Conservation (phyloP, 2,797 vertebrate genomes). For the Rhinatrema bivittatum region DNA sequence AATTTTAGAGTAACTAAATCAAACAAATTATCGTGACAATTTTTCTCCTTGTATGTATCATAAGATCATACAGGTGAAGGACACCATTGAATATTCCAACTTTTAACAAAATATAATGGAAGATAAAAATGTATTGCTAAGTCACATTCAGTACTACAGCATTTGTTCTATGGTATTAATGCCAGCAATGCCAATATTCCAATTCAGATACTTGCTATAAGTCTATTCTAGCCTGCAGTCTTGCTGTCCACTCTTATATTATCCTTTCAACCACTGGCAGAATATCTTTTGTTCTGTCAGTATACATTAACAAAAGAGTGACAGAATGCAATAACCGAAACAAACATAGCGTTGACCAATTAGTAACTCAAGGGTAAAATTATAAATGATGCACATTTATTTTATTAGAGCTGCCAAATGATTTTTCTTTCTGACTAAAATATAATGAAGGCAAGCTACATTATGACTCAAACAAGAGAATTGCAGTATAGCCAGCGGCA, state of each 20-base stretch:
- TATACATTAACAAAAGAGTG: not conserved
- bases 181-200: too few relatives aligned
- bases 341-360: conserved; percentile 2
- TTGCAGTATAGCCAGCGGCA: conserved; percentile 18
- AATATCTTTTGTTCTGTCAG: conserved; percentile 9
- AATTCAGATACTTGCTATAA: too few relatives aligned
- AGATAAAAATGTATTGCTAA: too few relatives aligned
- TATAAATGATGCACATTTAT: conserved; percentile 12
- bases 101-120: too few relatives aligned
- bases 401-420: conserved; percentile 18
- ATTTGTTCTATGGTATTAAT: too few relatives aligned
- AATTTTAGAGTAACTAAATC: too few relatives aligned
- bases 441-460: conserved; percentile 5
- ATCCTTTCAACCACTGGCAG: not conserved
- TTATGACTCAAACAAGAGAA: conserved; percentile 21
- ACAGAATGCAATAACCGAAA: conserved; percentile 6
- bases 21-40: too few relatives aligned
- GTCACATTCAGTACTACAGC: too few relatives aligned
- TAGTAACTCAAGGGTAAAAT: conserved; percentile 25
- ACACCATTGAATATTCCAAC: too few relatives aligned
- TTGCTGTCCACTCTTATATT: not conserved
- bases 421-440: conserved; percentile 24
- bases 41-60: too few relatives aligned
- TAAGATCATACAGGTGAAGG: too few relatives aligned
- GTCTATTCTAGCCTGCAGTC: conserved; percentile 11